Conservation (phyloP, 2,113 vertebrate species). For the Notechis scutatus region DNA sequence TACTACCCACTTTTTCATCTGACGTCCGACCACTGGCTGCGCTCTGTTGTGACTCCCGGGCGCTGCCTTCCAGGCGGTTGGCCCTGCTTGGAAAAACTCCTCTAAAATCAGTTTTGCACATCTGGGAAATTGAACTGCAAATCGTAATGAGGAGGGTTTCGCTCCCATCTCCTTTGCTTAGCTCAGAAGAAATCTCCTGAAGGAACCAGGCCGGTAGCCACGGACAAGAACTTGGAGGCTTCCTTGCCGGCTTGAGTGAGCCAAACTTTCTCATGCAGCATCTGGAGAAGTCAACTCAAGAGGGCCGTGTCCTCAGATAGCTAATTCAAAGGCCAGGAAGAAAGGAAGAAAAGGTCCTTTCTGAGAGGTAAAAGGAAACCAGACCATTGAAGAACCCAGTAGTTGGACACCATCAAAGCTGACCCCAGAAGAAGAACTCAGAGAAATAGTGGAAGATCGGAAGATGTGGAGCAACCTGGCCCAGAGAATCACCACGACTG, state of each 20-base stretch:
- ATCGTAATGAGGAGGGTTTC: not conserved
- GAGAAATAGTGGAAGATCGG: too few relatives aligned
- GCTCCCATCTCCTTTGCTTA: not conserved
- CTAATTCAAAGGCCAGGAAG: not conserved
- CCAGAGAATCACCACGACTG: too few relatives aligned
- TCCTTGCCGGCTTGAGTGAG: not conserved
- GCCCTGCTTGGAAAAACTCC: too few relatives aligned
- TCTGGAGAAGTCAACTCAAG: not conserved
- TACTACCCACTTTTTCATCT: not conserved
- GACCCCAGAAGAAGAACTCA: too few relatives aligned
- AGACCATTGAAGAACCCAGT: too few relatives aligned
- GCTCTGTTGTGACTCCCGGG: not conserved
- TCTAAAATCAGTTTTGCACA: too few relatives aligned
- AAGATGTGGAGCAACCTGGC: too few relatives aligned
- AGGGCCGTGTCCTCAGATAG: not conserved
- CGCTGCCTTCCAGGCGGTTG: not conserved
- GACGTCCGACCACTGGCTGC: not conserved
- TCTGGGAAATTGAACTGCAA: slow-evolving; percentile 16
- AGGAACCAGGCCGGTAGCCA: not conserved
- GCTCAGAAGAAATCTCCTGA: too few relatives aligned
- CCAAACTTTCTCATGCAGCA: not conserved
- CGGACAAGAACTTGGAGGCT: not conserved
- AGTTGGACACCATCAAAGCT: too few relatives aligned
- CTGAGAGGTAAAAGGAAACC: not conserved
- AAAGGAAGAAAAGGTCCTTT: not conserved